Percentiles rank a stretch among this genome's conserved stretches.
These are phyloP conservation scores for Gorsachius magnificus DNA, from an alignment of 2,797 vertebrate species.

Conservation along the genomic window DNA sequence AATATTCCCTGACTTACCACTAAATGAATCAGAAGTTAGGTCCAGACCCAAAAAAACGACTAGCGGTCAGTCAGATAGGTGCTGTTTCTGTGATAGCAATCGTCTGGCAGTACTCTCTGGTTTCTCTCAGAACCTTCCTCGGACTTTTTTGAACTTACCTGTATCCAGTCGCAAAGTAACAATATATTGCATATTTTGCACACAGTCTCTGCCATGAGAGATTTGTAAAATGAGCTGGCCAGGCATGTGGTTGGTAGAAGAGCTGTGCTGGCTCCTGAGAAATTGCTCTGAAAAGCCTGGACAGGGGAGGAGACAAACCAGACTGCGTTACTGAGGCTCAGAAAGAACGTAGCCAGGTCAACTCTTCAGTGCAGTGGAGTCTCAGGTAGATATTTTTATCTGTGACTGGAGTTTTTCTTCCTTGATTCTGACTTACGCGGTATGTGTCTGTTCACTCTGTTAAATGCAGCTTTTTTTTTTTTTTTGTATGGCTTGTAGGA, in stretches of 20 bases:
- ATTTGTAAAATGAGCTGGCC: accelerated
- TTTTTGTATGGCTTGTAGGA: neutral
- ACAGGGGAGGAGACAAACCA: neutral
- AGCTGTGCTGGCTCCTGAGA: neutral
- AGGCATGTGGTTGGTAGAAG: accelerated
- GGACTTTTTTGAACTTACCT: neutral
- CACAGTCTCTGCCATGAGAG: neutral
- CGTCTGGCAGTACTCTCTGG: neutral
- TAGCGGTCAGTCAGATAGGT: neutral
- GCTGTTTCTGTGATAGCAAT: neutral
- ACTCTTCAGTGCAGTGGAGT: neutral
- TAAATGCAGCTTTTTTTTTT: neutral
- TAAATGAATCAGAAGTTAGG: conserved; percentile 8
- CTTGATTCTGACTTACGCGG: accelerated
- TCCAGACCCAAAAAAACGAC: neutral
- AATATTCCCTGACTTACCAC: neutral
- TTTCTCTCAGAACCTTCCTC: neutral
- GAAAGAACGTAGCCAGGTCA: neutral
- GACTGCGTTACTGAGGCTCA: neutral
- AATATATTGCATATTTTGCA: neutral
- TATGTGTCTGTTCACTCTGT: neutral
- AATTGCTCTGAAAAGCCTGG: neutral
- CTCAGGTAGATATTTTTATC: neutral
- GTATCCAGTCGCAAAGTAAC: neutral
- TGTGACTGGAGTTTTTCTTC: neutral